Evolutionary conservation across 2,797 vertebrate genomes (phyloP), one percentile per base, ranked within the genome.

Genomic region (Falco berigora): DNA sequence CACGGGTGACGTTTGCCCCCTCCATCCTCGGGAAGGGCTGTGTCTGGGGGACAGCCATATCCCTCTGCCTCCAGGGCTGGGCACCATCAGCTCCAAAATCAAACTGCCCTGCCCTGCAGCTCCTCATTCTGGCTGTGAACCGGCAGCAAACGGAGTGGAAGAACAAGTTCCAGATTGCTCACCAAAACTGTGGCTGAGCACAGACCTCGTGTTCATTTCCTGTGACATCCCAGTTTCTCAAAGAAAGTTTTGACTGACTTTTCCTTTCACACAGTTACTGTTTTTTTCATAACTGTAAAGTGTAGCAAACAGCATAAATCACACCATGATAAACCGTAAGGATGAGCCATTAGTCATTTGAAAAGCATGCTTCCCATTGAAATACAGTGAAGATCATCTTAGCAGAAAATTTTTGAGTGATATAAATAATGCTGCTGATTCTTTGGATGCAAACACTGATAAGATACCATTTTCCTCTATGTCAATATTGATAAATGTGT

Each of bases 181-280:
- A 74, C 32, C 32, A 56, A 14, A 34, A 5, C 66, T 5, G 20
- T 6, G 25, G 22, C 75, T 68, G 32, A 24, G 23, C 4, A 7
- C 9, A 36, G 30, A 6, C 27, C 56, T 59, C 2, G 1, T 38
- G 59, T 9, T 17, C 10, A 0, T 22, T 11, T 9, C 47, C 38
- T 42, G 2, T 1, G 1, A 4, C 18, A 6, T 13, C 75, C n/a
- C 42, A 10, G 24, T 0, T 3, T 38, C 52, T 30, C 1, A 1
- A 28, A 25, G 38, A 5, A 61, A 88, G 47, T 32, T 61, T 40
- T 59, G 15, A 8, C 56, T 23, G 24, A 62, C 21, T 18, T 63
- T 49, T 72, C 30, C 20, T 62, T 27, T 59, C 52, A 20, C 9
- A 22, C 28, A 5, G 34, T 17, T 32, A 8, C 12, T 40, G 21